phyloP scores from a whole-genome alignment of 2,797 vertebrate species.

The Benthosema pterotum region DNA sequence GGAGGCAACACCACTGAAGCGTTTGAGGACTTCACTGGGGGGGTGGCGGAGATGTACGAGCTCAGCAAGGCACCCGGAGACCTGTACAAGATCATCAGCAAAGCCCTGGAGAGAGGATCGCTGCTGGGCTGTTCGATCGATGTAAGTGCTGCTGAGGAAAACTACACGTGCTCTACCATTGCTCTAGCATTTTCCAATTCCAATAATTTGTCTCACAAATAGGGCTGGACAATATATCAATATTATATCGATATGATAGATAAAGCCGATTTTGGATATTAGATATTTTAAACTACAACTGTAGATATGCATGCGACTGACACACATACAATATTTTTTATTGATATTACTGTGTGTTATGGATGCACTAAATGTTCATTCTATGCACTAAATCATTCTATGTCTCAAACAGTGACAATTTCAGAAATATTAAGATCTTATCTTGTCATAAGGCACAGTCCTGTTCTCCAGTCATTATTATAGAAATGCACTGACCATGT shows the following conservation, averaged over 20 bases:
- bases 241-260: too few species aligned
- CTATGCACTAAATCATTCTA: too few species aligned
- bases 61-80: conserved; percentile 83
- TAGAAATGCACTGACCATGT: conserved; percentile 2
- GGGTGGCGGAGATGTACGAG: conserved; percentile 90
- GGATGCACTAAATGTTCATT: too few species aligned
- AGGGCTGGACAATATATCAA: too few species aligned
- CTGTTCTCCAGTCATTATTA: neutral
- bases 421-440: too few species aligned
- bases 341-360: too few species aligned
- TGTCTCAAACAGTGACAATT: too few species aligned
- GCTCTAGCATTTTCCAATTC: conserved; percentile 21
- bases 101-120: conserved; percentile 88
- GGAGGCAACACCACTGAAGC: conserved; percentile 94
- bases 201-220: neutral
- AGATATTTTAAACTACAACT: too few species aligned
- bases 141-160: conserved; percentile 63
- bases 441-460: neutral
- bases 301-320: too few species aligned
- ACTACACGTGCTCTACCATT: too few species aligned
- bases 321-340: too few species aligned
- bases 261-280: too few species aligned
- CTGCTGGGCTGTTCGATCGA: conserved; percentile 94
- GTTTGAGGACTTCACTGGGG: conserved; percentile 95
- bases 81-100: conserved; percentile 85